Conservation (phyloP, 1,140 invertebrate genomes). For the Daktulosphaira vitifoliae region DNA sequence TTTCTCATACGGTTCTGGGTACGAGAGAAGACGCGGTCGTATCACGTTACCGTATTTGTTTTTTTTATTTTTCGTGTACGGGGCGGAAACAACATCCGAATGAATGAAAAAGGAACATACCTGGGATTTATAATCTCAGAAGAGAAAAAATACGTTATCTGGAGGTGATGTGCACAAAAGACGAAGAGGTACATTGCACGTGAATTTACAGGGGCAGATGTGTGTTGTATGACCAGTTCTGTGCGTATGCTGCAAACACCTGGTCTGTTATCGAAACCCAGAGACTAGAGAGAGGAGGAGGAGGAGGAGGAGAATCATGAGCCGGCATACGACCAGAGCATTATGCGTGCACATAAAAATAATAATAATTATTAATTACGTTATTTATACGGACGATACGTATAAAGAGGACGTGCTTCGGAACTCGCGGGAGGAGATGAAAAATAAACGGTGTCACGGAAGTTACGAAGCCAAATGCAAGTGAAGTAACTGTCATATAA, state of each 20-base stretch:
- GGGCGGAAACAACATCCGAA: conserved; percentile 9
- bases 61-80: background rate
- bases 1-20: background rate
- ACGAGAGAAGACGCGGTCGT: background rate
- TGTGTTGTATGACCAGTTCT: conserved; percentile 16
- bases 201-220: conserved; percentile 11
- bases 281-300: too few relatives aligned
- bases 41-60: conserved; percentile 10
- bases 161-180: conserved; percentile 27
- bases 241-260: conserved; percentile 7
- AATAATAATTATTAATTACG: background rate
- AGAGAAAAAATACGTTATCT: conserved; percentile 24
- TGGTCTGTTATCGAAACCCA: conserved; percentile 5
- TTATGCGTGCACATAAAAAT: background rate
- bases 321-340: conserved; percentile 20
- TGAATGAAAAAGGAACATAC: conserved; percentile 27
- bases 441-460: too few relatives aligned
- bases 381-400: too few relatives aligned
- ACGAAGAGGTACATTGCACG: background rate
- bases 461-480: too few relatives aligned
- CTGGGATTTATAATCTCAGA: conserved; percentile 12
- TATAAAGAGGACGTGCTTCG: too few relatives aligned
- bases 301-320: background rate
- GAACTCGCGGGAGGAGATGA: too few relatives aligned
- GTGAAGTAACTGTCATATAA: too few relatives aligned